Conservation (phyloP, 2,113 vertebrate species). For the Neotoma lepida region DNA sequence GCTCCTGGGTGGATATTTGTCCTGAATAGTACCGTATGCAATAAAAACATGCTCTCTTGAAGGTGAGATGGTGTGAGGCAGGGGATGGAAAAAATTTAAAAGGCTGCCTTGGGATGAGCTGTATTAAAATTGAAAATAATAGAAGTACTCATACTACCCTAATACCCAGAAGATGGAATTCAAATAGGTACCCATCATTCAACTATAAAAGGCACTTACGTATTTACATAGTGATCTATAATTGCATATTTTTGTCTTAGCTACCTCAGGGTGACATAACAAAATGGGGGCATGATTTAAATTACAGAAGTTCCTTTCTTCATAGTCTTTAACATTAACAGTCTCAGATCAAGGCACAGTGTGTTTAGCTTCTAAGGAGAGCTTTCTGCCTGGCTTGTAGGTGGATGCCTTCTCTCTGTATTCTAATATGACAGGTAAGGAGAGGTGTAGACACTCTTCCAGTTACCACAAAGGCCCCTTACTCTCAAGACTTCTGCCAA, state of each 20-base stretch:
- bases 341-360: background rate
- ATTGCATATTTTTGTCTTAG: background rate
- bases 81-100: background rate
- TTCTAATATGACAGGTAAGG: background rate
- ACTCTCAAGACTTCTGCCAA: background rate
- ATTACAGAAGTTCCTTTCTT: background rate
- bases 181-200: background rate
- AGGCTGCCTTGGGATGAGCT: background rate
- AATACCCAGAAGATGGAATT: background rate
- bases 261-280: background rate
- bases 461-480: background rate
- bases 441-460: background rate
- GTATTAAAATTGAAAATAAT: conserved; percentile 4
- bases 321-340: background rate
- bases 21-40: background rate
- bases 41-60: background rate
- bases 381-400: background rate
- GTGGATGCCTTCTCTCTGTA: background rate
- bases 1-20: background rate
- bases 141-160: background rate
- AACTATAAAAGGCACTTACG: background rate
- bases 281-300: background rate
- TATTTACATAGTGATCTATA: background rate
- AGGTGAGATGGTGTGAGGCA: background rate
- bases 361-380: background rate